A percentile compares a stretch with the other conserved stretches of the same genome.
Evolutionary conservation across 2,113 vertebrate genomes (phyloP).

Genomic region (Paratilapia polleni): DNA sequence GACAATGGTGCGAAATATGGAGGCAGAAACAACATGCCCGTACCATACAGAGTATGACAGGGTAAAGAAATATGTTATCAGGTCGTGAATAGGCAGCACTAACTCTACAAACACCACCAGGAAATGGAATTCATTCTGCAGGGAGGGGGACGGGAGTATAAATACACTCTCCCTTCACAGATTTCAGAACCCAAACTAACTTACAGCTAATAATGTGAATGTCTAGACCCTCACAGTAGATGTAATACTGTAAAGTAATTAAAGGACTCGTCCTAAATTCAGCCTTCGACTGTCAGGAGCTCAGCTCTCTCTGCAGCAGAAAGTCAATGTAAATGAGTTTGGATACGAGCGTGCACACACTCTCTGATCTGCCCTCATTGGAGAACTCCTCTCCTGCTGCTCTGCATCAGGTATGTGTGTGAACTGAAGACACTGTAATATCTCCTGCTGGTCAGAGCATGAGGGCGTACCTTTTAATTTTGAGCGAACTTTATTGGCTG

Average conservation of each 20-base stretch:
- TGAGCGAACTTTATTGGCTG: slow-evolving; percentile 96
- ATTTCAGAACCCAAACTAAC: background rate
- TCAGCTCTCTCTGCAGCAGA: background rate
- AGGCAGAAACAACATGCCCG: background rate
- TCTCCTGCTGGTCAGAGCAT: background rate
- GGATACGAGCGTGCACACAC: background rate
- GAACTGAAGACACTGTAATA: background rate
- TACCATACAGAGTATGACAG: background rate
- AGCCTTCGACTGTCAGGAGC: no score
- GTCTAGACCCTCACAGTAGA: background rate
- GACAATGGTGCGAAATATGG: no score
- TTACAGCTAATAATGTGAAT: background rate
- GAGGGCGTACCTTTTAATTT: slow-evolving; percentile 91
- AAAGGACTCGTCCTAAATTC: background rate
- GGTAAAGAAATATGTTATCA: background rate
- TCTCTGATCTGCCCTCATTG: background rate
- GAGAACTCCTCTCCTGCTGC: background rate
- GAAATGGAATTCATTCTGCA: background rate
- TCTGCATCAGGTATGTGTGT: background rate
- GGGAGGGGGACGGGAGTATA: background rate
- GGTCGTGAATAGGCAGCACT: background rate
- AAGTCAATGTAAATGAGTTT: background rate
- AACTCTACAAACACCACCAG: background rate
- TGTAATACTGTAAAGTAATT: background rate
- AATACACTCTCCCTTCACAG: background rate